Base-by-base conservation (phyloP, 2,888 invertebrate genomes). In the Tetranychus piercei region DNA sequence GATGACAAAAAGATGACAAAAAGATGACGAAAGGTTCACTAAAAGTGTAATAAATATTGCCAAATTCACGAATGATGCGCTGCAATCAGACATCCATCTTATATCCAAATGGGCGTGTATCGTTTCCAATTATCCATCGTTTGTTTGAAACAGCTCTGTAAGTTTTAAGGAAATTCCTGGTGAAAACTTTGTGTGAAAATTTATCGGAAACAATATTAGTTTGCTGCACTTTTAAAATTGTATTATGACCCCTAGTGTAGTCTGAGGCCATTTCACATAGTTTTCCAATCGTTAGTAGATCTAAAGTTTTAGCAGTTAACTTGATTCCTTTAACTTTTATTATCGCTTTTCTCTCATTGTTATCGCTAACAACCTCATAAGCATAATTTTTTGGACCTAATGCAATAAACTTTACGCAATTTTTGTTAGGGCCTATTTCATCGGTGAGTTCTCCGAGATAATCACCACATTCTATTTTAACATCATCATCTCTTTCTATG, bases 361-460 rank as follows among this genome's bases (percentile, higher is more conserved):
- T 64, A 6, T 9, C 4, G 5, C 11, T 34, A 6, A 23, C 11
- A 6, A 73, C n/a, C 23, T 73, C 6, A 22, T 73, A 73, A 44
- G 73, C 45, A 22, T 73, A 73, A 22, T 73, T 73, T 22, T 73
- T 73, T 4, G 73, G 45, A 18, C 73, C 55, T 9, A 11, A 22
- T 22, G 22, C 7, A 15, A 15, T 22, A 15, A 23, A 71, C 4
- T 6, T 4, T 8, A 11, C 20, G 6, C 69, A 69, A 11, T 23
- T 23, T 20, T 20, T n/a, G 11, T 20, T 20, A 0, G 71, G n/a
- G 18, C 55, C 23, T 0, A 82, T 75, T 76, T 82, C 82, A 76
- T 82, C 80, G 0, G 81, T 82, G 77, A 82, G 76, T 70, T 82
- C 81, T 1, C 81, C 81, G 11, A 82, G 74, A 75, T 78, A 80